Conservation (phyloP, 64 coral and sea anemone genomes). For the Porites lutea region DNA sequence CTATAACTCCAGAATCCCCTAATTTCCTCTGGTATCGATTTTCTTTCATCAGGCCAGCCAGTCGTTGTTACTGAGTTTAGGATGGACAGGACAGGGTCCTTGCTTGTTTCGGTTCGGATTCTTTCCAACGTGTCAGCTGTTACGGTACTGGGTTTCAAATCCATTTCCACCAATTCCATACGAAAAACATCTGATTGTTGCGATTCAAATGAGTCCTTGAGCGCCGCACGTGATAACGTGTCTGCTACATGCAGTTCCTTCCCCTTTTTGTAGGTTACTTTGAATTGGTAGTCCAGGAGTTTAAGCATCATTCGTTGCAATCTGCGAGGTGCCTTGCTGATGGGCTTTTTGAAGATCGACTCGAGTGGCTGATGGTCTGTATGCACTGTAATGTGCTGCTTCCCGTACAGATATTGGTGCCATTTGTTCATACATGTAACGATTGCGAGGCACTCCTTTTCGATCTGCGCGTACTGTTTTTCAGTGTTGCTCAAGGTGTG, state of each 20-base stretch:
- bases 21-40: too few relatives aligned
- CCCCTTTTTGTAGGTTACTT: constrained; percentile 1
- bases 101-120: constrained; percentile 11
- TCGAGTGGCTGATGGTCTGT: constrained; percentile 48
- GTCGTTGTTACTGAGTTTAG: background rate
- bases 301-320: constrained; percentile 61
- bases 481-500: too few relatives aligned
- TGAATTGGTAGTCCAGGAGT: constrained; percentile 32
- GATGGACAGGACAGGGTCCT: constrained; percentile 4
- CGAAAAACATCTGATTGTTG: too few relatives aligned
- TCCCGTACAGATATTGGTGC: too few relatives aligned
- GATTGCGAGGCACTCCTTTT: too few relatives aligned
- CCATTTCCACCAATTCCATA: too few relatives aligned
- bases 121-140: constrained; percentile 16
- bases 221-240: constrained; percentile 36
- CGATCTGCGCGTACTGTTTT: too few relatives aligned
- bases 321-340: constrained; percentile 53
- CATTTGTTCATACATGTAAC: too few relatives aligned
- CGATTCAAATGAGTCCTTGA: too few relatives aligned
- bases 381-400: constrained; percentile 14
- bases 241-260: constrained; percentile 54
- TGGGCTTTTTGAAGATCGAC: constrained; percentile 45
- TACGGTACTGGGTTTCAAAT: too few relatives aligned
- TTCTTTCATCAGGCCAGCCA: too few relatives aligned
- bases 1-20: too few relatives aligned